Conservation (phyloP, 1,140 invertebrate species). For the Drosophila biarmipes region DNA sequence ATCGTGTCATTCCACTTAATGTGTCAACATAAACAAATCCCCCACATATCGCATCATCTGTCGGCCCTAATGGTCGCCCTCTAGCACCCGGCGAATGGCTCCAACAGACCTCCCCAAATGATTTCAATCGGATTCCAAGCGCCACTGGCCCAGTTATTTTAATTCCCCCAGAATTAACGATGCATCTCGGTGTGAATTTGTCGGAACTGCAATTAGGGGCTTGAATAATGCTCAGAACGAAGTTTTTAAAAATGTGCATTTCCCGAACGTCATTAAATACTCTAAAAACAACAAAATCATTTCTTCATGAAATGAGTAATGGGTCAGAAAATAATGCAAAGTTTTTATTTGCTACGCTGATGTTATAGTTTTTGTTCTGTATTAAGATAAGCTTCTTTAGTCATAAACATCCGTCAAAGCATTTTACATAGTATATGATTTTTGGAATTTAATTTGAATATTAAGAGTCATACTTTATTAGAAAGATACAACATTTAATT, state of each 20-base stretch:
- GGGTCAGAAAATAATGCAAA: neutral
- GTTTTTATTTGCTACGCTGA: neutral
- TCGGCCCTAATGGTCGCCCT: no score
- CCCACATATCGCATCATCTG: constrained; percentile 5
- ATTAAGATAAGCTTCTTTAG: neutral
- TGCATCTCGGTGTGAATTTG: constrained; percentile 53
- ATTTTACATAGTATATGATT: neutral
- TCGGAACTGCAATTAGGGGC: constrained; percentile 14
- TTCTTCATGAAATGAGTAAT: constrained; percentile 6
- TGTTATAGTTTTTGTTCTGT: neutral
- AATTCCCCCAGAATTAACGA: constrained; percentile 65
- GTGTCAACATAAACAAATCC: constrained; percentile 63
- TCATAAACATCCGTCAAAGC: neutral
- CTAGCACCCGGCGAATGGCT: constrained; percentile 35
- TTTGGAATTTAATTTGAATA: neutral
- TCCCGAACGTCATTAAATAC: constrained; percentile 4
- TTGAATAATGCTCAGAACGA: constrained; percentile 3
- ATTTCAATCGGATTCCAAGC: constrained; percentile 61
- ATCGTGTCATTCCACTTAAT: constrained; percentile 41
- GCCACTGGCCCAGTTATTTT: constrained; percentile 80
- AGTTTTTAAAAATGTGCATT: constrained; percentile 10
- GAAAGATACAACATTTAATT: no score
- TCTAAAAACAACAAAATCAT: neutral
- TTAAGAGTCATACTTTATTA: no score
- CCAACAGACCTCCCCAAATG: constrained; percentile 16